A percentile compares a stretch with the other conserved stretches of the same genome.
phyloP scores from a whole-genome alignment of 2,113 vertebrate species.

The Sarotherodon lohbergeri region DNA sequence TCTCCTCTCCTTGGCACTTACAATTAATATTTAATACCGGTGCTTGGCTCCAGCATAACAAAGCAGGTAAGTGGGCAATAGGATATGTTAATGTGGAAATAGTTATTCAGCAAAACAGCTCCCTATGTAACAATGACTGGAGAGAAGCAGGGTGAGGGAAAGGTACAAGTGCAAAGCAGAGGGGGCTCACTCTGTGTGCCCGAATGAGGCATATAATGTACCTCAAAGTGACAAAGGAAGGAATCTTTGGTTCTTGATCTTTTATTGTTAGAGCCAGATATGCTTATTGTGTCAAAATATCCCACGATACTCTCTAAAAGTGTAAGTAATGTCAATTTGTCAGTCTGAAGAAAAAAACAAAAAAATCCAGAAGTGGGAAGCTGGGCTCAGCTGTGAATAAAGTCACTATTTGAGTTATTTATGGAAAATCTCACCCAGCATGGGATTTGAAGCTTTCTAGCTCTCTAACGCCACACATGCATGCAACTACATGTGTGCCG shows the following conservation, averaged over 20 bases:
- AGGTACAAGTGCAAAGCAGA: not conserved
- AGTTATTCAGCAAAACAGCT: slow-evolving; percentile 55
- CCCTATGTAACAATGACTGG: slow-evolving; percentile 20
- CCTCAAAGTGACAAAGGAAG: not conserved
- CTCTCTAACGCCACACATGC: not conserved
- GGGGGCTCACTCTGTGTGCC: not conserved
- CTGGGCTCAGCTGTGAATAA: not conserved
- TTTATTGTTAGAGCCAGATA: not conserved
- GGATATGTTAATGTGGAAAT: slow-evolving; percentile 62
- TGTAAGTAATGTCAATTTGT: not conserved
- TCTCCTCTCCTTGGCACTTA: slow-evolving; percentile 21
- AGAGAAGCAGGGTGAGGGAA: not conserved
- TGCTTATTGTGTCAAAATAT: not conserved
- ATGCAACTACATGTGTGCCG: not conserved
- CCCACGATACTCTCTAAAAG: not conserved
- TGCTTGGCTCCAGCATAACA: slow-evolving; percentile 42
- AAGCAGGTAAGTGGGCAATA: slow-evolving; percentile 44
- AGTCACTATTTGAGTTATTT: slow-evolving; percentile 6
- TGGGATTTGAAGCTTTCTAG: not conserved
- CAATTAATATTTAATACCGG: slow-evolving; percentile 65
- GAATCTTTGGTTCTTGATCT: not conserved
- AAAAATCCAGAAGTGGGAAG: not conserved
- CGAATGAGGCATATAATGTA: not conserved
- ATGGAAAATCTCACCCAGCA: not conserved
- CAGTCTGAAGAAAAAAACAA: not conserved